These are phyloP conservation scores for Octopus bimaculoides DNA, from an alignment of 1,140 invertebrate species.

Conservation along the genomic window DNA sequence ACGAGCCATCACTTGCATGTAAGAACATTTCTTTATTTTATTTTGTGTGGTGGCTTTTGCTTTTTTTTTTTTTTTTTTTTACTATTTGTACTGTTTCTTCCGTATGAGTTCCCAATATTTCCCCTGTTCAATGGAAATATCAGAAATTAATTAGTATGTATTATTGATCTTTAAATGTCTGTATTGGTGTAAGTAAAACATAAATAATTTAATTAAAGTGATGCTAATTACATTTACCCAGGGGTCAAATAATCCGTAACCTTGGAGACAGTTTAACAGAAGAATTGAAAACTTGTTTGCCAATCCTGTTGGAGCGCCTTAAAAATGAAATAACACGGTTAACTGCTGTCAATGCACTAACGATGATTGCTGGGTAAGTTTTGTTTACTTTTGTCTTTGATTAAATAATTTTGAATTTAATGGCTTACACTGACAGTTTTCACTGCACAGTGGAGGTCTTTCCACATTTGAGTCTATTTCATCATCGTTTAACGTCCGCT, in stretches of 20 bases:
- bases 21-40: constrained; percentile 26
- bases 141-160: too few relatives aligned
- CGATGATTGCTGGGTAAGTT: constrained; percentile 76
- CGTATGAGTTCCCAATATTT: too few relatives aligned
- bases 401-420: too few relatives aligned
- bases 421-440: too few relatives aligned
- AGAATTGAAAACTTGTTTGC: constrained; percentile 83
- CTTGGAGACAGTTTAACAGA: constrained; percentile 77
- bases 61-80: neutral
- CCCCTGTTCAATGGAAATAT: too few relatives aligned
- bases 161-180: too few relatives aligned
- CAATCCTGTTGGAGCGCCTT: constrained; percentile 90
- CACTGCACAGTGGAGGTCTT: too few relatives aligned
- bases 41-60: neutral
- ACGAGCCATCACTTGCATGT: constrained; percentile 92
- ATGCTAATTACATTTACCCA: constrained; percentile 30
- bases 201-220: neutral
- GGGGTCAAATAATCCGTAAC: constrained; percentile 87
- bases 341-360: constrained; percentile 93
- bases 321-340: constrained; percentile 95
- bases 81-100: too few relatives aligned
- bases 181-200: too few relatives aligned
- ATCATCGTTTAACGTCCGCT: too few relatives aligned
- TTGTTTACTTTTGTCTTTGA: neutral
- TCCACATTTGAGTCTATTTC: too few relatives aligned